Percentiles rank a stretch among this genome's conserved stretches.
Conservation (phyloP, 2,113 vertebrate species). For the Carlito syrichta region DNA sequence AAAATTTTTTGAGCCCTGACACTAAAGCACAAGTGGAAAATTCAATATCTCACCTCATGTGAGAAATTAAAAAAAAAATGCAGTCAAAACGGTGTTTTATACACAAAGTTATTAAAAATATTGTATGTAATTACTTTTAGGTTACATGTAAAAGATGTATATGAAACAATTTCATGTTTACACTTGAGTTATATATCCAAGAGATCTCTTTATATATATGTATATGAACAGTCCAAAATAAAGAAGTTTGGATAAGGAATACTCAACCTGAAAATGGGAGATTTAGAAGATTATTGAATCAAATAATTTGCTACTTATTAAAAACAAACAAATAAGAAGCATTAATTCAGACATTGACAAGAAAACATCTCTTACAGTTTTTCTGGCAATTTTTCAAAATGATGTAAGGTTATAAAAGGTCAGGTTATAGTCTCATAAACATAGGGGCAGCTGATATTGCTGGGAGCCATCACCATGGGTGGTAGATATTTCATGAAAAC, state of each 20-base stretch:
- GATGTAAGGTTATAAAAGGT: neutral
- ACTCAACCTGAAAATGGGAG: neutral
- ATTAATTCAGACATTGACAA: neutral
- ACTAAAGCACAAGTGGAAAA: neutral
- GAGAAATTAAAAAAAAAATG: neutral
- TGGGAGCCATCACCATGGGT: neutral
- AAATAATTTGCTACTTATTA: neutral
- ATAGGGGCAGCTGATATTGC: neutral
- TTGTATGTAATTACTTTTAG: neutral
- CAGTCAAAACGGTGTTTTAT: neutral
- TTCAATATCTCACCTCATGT: neutral
- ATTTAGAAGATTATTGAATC: neutral
- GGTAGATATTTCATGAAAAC: constrained; percentile 30
- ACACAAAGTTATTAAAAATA: neutral
- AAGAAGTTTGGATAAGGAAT: neutral
- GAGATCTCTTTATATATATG: neutral
- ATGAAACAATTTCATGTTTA: neutral
- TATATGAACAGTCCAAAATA: neutral
- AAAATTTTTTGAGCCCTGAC: neutral
- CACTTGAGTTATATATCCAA: neutral
- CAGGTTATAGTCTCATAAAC: neutral
- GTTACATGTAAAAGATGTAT: neutral
- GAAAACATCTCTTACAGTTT: neutral
- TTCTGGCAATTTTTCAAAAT: neutral
- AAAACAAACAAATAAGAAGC: neutral